Conservation (phyloP, 2,888 invertebrate genomes). For the Cheilosia pagana region DNA sequence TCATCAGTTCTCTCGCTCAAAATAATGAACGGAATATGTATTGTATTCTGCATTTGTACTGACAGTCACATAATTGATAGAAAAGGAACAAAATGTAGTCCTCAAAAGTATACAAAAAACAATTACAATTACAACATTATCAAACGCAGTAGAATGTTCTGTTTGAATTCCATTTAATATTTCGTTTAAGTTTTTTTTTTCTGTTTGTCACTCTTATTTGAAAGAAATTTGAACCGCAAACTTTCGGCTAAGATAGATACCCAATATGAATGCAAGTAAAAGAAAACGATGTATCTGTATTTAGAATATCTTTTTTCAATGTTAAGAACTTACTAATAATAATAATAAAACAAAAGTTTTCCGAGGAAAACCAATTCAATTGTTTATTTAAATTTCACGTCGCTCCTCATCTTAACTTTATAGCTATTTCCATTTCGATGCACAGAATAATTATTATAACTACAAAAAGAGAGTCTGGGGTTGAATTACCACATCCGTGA, state of each 20-base stretch:
- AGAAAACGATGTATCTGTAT: slow-evolving; percentile 67
- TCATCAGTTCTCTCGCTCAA: slow-evolving; percentile 65
- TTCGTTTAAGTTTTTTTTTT: slow-evolving; percentile 29
- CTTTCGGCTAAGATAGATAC: slow-evolving; percentile 38
- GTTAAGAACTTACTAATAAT: slow-evolving; percentile 65
- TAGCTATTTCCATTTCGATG: neutral
- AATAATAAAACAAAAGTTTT: slow-evolving; percentile 51
- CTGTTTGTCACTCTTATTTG: slow-evolving; percentile 30
- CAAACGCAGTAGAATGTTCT: slow-evolving; percentile 36
- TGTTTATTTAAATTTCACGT: slow-evolving; percentile 3
- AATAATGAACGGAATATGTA: slow-evolving; percentile 30
- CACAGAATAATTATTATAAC: too few relatives aligned
- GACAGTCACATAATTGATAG: slow-evolving; percentile 36
- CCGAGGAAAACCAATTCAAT: slow-evolving; percentile 33
- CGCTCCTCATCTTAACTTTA: neutral
- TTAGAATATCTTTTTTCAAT: slow-evolving; percentile 66
- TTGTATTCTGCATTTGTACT: slow-evolving; percentile 46
- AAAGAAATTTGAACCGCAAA: slow-evolving; percentile 23
- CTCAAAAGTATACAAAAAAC: slow-evolving; percentile 43
- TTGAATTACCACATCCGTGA: too few relatives aligned
- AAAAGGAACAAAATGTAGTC: slow-evolving; percentile 48
- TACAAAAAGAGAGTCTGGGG: too few relatives aligned
- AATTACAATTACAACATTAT: slow-evolving; percentile 32
- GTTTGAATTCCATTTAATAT: slow-evolving; percentile 24
- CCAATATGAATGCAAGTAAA: slow-evolving; percentile 61